Evolutionary conservation across 2,797 vertebrate species (phyloP).

Genomic region (Melanotaenia trifasciata): DNA sequence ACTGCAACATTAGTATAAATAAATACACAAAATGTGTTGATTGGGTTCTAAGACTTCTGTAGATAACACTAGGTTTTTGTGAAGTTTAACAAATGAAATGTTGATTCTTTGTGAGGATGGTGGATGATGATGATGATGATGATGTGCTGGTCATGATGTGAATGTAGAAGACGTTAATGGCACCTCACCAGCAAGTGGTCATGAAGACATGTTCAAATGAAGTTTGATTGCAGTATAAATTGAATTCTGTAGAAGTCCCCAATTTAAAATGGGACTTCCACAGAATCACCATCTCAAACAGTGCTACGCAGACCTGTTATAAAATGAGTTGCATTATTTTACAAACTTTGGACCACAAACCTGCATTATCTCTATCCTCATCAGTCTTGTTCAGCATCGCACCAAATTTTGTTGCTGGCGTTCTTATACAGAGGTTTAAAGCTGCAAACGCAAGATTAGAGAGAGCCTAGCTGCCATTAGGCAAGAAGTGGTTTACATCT

Average conservation of each 20-base stretch:
- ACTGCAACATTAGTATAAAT: neutral
- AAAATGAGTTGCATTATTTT: neutral
- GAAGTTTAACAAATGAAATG: constrained; percentile 68
- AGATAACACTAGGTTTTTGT: constrained; percentile 20
- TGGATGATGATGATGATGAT: constrained; percentile 44
- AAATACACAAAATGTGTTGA: neutral
- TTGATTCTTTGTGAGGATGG: constrained; percentile 64
- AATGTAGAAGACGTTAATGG: constrained; percentile 66
- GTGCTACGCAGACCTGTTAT: neutral
- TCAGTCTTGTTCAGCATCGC: neutral
- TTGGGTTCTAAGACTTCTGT: neutral
- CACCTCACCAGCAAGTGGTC: constrained; percentile 42
- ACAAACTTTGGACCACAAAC: neutral
- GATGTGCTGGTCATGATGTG: constrained; percentile 50
- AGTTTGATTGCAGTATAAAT: constrained; percentile 26
- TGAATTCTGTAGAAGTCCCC: constrained; percentile 12
- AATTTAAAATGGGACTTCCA: constrained; percentile 9
- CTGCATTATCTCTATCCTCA: neutral
- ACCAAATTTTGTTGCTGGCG: neutral
- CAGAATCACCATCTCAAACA: constrained; percentile 12
- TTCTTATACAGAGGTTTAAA: neutral
- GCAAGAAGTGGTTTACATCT: too few relatives aligned
- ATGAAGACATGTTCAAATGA: constrained; percentile 19
- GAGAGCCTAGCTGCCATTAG: neutral
- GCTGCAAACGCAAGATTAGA: neutral